These are phyloP conservation scores for Morelia viridis DNA, from an alignment of 2,797 vertebrate genomes.

Conservation along the genomic window DNA sequence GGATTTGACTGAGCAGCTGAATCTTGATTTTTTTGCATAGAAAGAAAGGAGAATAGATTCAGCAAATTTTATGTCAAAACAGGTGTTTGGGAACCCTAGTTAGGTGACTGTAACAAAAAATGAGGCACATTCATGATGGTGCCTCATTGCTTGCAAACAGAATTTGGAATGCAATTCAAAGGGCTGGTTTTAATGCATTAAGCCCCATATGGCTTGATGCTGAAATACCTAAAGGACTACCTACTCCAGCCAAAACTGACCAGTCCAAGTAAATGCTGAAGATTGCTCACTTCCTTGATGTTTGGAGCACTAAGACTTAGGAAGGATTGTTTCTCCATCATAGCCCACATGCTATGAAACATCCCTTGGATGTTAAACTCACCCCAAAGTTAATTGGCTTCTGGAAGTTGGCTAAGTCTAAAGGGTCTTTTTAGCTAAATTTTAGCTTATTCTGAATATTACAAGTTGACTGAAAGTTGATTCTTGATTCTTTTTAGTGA, in stretches of 20 bases:
- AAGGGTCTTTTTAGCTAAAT: background rate
- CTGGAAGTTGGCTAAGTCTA: background rate
- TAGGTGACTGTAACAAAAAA: background rate
- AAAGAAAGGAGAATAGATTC: slow-evolving; percentile 61
- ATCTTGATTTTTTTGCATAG: slow-evolving; percentile 22
- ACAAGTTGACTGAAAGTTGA: background rate
- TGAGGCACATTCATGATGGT: too few relatives aligned
- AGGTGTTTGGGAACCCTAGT: background rate
- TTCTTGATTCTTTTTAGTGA: background rate
- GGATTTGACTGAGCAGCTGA: slow-evolving; percentile 54
- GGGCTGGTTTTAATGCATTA: too few relatives aligned
- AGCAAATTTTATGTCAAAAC: slow-evolving; percentile 54
- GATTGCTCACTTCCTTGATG: too few relatives aligned
- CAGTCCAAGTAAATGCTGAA: too few relatives aligned
- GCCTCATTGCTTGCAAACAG: too few relatives aligned
- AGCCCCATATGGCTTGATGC: too few relatives aligned
- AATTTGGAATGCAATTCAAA: too few relatives aligned
- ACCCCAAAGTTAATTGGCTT: background rate
- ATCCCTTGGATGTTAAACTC: background rate
- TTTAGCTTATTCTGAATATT: background rate
- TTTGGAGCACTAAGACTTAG: too few relatives aligned
- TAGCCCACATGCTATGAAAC: too few relatives aligned
- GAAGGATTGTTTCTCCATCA: too few relatives aligned
- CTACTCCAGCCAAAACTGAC: too few relatives aligned
- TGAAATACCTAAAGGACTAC: too few relatives aligned